phyloP scores from a whole-genome alignment of 1,140 invertebrate genomes.

The Limonius californicus region DNA sequence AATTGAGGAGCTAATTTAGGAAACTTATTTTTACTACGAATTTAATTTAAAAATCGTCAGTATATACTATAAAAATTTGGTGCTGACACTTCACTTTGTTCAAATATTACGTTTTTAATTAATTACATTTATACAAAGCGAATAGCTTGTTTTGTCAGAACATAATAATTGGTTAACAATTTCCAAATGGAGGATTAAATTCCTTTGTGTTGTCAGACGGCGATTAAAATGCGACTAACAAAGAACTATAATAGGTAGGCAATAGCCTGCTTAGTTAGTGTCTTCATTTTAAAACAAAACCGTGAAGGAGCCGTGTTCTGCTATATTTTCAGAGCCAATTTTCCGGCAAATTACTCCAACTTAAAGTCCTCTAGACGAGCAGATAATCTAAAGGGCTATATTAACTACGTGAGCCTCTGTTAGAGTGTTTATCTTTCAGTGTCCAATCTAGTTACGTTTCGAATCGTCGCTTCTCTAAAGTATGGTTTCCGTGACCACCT shows the following conservation, averaged over 20 bases:
- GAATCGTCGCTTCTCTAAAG: background rate
- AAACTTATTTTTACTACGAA: background rate
- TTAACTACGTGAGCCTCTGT: slow-evolving; percentile 5
- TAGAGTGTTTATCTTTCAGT: slow-evolving; percentile 10
- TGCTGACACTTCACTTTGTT: too few species aligned
- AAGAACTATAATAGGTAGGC: background rate
- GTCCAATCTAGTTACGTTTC: slow-evolving; percentile 7
- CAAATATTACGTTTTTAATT: too few species aligned
- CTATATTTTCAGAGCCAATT: slow-evolving; percentile 11
- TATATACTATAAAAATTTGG: too few species aligned
- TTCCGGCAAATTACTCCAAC: slow-evolving; percentile 6
- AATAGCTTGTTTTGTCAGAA: too few species aligned
- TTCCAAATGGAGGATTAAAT: background rate
- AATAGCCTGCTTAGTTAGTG: background rate
- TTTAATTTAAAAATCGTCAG: background rate
- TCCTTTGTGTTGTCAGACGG: background rate
- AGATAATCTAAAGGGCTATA: slow-evolving; percentile 4
- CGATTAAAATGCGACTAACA: background rate
- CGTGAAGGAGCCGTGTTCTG: background rate
- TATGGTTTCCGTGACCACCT: background rate
- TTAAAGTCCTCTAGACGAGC: slow-evolving; percentile 3
- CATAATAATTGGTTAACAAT: background rate
- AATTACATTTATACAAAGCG: too few species aligned
- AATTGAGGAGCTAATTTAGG: background rate
- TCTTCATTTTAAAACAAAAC: background rate